Conservation (phyloP, 2,888 invertebrate species). For the Tupiocoris notatus region DNA sequence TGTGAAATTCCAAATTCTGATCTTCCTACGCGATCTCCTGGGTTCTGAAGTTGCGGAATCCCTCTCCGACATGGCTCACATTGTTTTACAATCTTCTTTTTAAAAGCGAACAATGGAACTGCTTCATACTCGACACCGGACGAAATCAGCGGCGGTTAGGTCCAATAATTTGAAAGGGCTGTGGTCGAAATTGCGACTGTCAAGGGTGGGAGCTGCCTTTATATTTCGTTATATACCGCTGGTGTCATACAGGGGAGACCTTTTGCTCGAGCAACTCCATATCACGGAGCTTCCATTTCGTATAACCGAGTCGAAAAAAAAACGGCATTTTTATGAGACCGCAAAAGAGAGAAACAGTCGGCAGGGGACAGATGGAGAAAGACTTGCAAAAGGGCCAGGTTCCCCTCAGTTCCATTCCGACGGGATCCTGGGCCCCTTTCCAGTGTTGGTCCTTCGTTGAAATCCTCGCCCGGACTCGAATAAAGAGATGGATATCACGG, state of each 20-base stretch:
- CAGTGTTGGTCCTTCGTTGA: not conserved
- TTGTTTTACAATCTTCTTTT: not conserved
- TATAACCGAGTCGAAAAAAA: not conserved
- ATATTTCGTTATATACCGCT: not conserved
- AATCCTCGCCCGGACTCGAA: constrained; percentile 13
- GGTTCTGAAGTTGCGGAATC: not conserved
- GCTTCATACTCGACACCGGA: not conserved
- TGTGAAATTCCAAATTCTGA: too few relatives aligned
- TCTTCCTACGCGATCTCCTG: too few relatives aligned
- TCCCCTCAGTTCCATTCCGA: not conserved
- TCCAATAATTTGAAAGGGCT: constrained; percentile 23
- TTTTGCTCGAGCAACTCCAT: not conserved
- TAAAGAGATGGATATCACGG: constrained; percentile 9
- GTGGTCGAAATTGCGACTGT: not conserved
- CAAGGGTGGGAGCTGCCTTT: not conserved
- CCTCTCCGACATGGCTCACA: not conserved
- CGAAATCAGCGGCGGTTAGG: constrained; percentile 22
- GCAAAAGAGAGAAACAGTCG: constrained; percentile 33
- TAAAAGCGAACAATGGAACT: not conserved
- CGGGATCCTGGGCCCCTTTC: not conserved
- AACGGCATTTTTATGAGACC: constrained; percentile 4
- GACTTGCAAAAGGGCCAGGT: constrained; percentile 9
- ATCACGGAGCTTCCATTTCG: not conserved
- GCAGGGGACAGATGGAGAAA: constrained; percentile 27
- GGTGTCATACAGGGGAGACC: not conserved